Conservation (phyloP, 2,797 vertebrate genomes). For the Halcyon smyrnensis region DNA sequence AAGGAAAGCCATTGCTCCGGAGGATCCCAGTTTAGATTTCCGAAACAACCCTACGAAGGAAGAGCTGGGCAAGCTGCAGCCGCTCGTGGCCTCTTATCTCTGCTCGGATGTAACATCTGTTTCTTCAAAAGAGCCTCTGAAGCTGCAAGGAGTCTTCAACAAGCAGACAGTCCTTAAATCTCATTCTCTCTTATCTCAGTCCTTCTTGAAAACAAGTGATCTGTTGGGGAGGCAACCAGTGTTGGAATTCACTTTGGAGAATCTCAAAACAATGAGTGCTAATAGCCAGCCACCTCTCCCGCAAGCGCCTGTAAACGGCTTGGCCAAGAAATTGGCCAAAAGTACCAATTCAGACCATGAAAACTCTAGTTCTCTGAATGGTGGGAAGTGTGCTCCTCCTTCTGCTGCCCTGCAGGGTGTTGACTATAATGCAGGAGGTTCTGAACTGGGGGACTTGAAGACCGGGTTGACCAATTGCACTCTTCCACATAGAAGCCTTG, state of each 20-base stretch:
- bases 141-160: constrained; percentile 95
- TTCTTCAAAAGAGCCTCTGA: constrained; percentile 92
- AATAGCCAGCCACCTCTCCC: constrained; percentile 85
- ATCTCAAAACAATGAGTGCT: constrained; percentile 92
- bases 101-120: constrained; percentile 95
- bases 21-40: constrained; percentile 89
- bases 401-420: constrained; percentile 73
- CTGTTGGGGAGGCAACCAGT: constrained; percentile 91
- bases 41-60: constrained; percentile 84
- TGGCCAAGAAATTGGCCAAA: constrained; percentile 93
- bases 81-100: constrained; percentile 92
- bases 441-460: constrained; percentile 75
- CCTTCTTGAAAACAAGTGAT: constrained; percentile 85
- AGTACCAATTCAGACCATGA: constrained; percentile 84
- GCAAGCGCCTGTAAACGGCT: constrained; percentile 91
- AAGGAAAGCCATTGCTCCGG: constrained; percentile 87
- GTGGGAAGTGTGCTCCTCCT: constrained; percentile 75
- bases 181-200: constrained; percentile 88
- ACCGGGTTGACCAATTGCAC: constrained; percentile 83
- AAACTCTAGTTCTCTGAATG: constrained; percentile 79
- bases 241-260: constrained; percentile 92
- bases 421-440: constrained; percentile 77
- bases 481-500: constrained; percentile 83
- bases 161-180: constrained; percentile 94
- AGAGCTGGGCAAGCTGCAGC: constrained; percentile 93